Conservation (phyloP, 2,797 vertebrate genomes). For the Potorous gilbertii region DNA sequence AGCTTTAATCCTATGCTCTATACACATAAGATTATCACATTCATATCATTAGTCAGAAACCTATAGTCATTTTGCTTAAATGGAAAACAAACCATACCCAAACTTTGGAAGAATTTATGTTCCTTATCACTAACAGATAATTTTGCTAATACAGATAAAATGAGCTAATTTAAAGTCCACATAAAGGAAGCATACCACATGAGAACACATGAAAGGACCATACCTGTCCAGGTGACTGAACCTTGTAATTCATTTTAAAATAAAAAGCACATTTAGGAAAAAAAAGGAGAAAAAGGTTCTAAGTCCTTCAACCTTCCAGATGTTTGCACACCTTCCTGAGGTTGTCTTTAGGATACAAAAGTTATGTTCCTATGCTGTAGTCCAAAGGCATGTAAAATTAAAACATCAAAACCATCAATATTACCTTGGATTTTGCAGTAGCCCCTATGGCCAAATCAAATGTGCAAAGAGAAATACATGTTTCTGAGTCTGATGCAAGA, state of each 20-base stretch:
- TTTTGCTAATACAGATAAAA: background rate
- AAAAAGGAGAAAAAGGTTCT: background rate
- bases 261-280: background rate
- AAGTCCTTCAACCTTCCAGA: background rate
- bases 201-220: background rate
- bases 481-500: background rate
- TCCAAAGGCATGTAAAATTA: background rate
- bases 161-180: background rate
- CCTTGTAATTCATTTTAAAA: background rate
- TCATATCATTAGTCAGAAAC: background rate
- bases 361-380: background rate
- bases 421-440: fast-evolving
- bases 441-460: background rate
- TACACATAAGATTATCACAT: background rate
- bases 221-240: background rate
- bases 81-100: background rate
- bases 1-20: background rate
- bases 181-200: background rate
- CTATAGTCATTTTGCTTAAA: background rate
- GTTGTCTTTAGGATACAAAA: background rate
- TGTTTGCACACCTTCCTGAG: background rate
- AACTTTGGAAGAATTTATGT: background rate
- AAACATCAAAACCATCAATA: background rate
- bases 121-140: background rate
- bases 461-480: fast-evolving